These are phyloP conservation scores for Bufo gargarizans DNA, from an alignment of 2,113 vertebrate species.

Conservation along the genomic window DNA sequence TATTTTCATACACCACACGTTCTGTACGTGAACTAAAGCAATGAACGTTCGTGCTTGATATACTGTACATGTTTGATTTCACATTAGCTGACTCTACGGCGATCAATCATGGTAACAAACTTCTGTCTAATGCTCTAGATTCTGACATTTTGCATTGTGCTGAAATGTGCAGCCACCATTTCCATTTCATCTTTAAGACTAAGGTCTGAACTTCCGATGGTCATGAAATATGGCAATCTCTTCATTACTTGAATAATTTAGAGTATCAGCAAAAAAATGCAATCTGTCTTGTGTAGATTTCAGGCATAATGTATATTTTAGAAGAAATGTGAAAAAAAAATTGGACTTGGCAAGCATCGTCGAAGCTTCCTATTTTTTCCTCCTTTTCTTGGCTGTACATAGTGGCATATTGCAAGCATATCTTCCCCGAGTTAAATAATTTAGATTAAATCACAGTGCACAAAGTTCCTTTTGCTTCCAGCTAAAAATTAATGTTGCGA, in stretches of 20 bases:
- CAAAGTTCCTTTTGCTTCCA: constrained; percentile 59
- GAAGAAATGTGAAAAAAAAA: constrained; percentile 52
- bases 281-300: constrained; percentile 51
- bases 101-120: background rate
- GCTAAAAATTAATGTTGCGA: constrained; percentile 48
- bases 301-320: constrained; percentile 38
- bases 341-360: constrained; percentile 26
- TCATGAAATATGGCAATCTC: background rate
- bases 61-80: background rate
- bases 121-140: background rate
- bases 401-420: constrained; percentile 39
- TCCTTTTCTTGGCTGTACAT: constrained; percentile 51
- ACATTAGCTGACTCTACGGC: background rate
- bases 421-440: constrained; percentile 61
- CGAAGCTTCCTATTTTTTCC: constrained; percentile 52
- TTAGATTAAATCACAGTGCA: constrained; percentile 60
- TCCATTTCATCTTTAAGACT: background rate
- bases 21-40: too few species aligned
- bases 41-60: too few species aligned
- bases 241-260: constrained; percentile 7
- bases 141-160: background rate
- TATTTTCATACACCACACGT: too few species aligned
- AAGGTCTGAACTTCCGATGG: background rate
- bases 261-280: background rate
- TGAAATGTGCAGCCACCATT: background rate